Evolutionary conservation across 2,888 invertebrate species (phyloP).

Genomic region (Terebella lapidaria): DNA sequence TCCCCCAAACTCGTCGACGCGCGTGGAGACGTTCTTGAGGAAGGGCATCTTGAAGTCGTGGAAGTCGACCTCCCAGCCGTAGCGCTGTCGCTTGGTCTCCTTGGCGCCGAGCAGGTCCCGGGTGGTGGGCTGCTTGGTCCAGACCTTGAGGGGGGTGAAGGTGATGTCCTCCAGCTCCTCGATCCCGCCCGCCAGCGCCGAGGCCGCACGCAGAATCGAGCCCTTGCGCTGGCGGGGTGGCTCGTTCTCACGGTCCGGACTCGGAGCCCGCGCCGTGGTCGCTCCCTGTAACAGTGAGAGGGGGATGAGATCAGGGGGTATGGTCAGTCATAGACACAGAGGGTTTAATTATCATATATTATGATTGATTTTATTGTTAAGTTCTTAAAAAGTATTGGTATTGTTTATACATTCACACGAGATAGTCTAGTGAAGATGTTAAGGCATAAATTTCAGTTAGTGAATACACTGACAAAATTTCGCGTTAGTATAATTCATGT

Average conservation of each 20-base stretch:
- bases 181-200: conserved; percentile 46
- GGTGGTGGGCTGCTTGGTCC: conserved; percentile 49
- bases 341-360: no score
- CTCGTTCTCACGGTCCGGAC: not conserved
- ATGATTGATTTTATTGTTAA: no score
- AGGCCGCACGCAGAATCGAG: conserved; percentile 47
- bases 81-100: conserved; percentile 39
- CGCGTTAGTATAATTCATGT: no score
- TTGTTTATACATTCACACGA: no score
- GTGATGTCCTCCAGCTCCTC: conserved; percentile 49
- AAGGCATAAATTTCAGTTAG: no score
- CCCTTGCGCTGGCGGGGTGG: conserved; percentile 37
- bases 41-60: conserved; percentile 51
- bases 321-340: no score
- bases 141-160: conserved; percentile 43
- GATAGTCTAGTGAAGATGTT: no score
- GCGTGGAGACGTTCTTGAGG: conserved; percentile 37
- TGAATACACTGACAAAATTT: no score
- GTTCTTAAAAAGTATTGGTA: no score
- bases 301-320: no score
- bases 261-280: not conserved
- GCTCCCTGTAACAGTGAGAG: no score
- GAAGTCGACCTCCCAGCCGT: conserved; percentile 53
- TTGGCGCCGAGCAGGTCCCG: conserved; percentile 41
- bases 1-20: not conserved